Conservation (phyloP, 2,888 invertebrate genomes). For the Scaptomyza flava region DNA sequence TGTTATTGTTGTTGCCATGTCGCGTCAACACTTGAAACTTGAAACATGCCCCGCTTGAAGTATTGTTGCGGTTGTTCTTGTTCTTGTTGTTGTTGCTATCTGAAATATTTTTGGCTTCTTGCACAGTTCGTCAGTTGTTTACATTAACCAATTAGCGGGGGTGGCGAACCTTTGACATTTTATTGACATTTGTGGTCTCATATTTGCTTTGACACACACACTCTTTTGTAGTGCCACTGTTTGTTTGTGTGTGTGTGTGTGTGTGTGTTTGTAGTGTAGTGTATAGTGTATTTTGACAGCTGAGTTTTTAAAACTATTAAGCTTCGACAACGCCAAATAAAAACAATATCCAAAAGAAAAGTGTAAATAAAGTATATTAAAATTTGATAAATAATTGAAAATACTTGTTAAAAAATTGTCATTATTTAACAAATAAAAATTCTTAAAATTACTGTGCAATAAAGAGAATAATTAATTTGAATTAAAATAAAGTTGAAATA, state of each 20-base stretch:
- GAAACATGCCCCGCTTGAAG: slow-evolving; percentile 60
- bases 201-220: slow-evolving; percentile 69
- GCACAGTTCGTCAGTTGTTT: slow-evolving; percentile 59
- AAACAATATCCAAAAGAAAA: background rate
- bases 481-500: too few relatives aligned
- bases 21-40: slow-evolving; percentile 78
- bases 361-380: background rate
- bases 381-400: background rate
- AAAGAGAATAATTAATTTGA: too few relatives aligned
- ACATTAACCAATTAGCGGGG: slow-evolving; percentile 80
- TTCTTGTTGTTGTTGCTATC: background rate
- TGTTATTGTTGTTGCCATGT: slow-evolving; percentile 56
- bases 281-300: slow-evolving; percentile 27
- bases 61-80: slow-evolving; percentile 18
- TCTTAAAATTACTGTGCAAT: background rate
- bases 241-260: slow-evolving; percentile 4
- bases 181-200: slow-evolving; percentile 68
- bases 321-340: background rate
- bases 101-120: slow-evolving; percentile 43
- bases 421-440: too few relatives aligned
- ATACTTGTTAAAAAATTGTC: too few relatives aligned
- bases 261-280: slow-evolving; percentile 12
- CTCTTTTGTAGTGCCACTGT: slow-evolving; percentile 24
- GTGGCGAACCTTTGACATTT: slow-evolving; percentile 72
- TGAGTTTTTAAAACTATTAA: slow-evolving; percentile 10